phyloP scores from a whole-genome alignment of 2,113 vertebrate genomes.

The Sander lucioperca region DNA sequence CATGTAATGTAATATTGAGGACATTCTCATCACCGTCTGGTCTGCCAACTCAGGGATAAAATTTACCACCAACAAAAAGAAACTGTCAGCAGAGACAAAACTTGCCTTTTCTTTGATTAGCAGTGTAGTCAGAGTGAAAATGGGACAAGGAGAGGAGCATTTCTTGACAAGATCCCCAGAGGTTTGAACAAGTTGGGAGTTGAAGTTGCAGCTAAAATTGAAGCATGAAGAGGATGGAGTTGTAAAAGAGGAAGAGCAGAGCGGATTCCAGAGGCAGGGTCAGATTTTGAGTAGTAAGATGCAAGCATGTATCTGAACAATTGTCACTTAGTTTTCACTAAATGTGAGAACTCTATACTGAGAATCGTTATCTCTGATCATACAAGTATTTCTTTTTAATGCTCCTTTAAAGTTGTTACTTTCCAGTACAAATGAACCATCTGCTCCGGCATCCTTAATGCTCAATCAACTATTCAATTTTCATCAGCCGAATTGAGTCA shows the following conservation, averaged over 20 bases:
- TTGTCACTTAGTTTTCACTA: neutral
- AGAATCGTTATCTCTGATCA: neutral
- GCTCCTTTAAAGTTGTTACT: slow-evolving; percentile 40
- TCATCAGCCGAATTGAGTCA: slow-evolving; percentile 42
- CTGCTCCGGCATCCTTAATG: slow-evolving; percentile 43
- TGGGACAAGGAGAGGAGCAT: slow-evolving; percentile 40
- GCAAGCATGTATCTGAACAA: neutral
- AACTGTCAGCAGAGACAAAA: slow-evolving; percentile 47
- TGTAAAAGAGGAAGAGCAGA: slow-evolving; percentile 4
- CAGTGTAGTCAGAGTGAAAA: slow-evolving; percentile 31
- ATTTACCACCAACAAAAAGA: slow-evolving; percentile 12
- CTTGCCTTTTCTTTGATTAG: slow-evolving; percentile 37
- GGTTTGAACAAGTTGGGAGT: slow-evolving; percentile 30
- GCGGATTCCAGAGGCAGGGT: neutral
- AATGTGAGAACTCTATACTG: slow-evolving; percentile 4
- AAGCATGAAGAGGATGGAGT: slow-evolving; percentile 6
- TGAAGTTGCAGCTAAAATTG: slow-evolving; percentile 29
- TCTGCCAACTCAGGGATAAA: slow-evolving; percentile 20
- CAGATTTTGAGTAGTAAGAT: neutral
- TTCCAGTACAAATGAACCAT: slow-evolving; percentile 40
- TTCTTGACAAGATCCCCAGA: slow-evolving; percentile 45
- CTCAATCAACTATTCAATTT: slow-evolving; percentile 51
- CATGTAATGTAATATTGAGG: neutral
- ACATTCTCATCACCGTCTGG: slow-evolving; percentile 17
- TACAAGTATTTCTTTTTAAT: slow-evolving; percentile 23